These are phyloP conservation scores for Numenius phaeopus DNA, from an alignment of 2,797 vertebrate genomes.

Conservation along the genomic window DNA sequence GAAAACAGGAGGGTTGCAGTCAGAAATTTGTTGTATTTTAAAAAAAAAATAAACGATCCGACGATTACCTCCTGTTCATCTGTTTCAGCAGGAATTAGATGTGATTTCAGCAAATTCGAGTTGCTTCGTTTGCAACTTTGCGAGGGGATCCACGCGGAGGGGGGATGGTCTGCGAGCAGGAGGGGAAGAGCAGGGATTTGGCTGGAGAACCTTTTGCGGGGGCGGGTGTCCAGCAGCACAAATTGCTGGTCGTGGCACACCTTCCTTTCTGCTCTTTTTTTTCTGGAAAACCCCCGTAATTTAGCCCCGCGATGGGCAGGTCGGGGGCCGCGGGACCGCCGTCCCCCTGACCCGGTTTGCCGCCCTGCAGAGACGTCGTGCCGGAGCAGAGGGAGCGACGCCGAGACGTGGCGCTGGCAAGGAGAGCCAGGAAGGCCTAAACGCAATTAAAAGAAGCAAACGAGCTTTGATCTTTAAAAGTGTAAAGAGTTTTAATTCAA, in stretches of 20 bases:
- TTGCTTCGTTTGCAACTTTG: not conserved
- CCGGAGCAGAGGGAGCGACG: not conserved
- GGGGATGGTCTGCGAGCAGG: not conserved
- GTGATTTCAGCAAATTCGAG: not conserved
- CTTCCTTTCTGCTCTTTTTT: not conserved
- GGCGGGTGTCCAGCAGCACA: too few relatives aligned
- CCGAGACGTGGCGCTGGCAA: not conserved
- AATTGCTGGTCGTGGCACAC: too few relatives aligned
- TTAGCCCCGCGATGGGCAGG: accelerated
- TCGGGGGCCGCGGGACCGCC: too few relatives aligned
- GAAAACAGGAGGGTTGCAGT: not conserved
- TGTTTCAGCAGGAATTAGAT: not conserved
- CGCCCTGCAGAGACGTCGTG: not conserved
- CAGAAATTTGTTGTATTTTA: not conserved
- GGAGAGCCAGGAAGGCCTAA: not conserved
- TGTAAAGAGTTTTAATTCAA: not conserved
- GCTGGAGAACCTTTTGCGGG: not conserved
- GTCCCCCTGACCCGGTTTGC: not conserved
- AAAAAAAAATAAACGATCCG: not conserved
- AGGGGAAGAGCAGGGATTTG: not conserved
- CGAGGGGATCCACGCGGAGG: accelerated
- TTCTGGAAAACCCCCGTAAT: accelerated
- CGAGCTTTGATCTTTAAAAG: not conserved
- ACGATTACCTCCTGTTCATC: not conserved
- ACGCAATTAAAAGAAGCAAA: not conserved